A percentile compares a stretch with the other conserved stretches of the same genome.
Evolutionary conservation across 2,888 invertebrate genomes (phyloP).

Genomic region (Ophion costatus): DNA sequence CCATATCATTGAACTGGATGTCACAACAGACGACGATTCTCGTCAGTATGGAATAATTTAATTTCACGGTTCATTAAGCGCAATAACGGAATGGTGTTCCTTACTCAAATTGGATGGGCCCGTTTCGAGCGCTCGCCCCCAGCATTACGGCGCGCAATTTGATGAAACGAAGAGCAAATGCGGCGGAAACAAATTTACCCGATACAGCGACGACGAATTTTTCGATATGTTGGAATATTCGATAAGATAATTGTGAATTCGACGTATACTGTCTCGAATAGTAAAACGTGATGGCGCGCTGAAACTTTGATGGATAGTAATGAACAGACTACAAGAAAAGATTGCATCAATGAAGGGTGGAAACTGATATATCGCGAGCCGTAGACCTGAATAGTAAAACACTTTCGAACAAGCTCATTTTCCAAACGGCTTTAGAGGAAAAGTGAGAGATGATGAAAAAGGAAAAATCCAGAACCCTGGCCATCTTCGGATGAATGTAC

Average conservation of each 20-base stretch:
- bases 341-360: not conserved
- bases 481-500: not conserved
- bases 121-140: not conserved
- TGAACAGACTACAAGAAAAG: not conserved
- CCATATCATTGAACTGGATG: slow-evolving; percentile 17
- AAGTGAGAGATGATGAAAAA: slow-evolving; percentile 3
- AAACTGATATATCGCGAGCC: not conserved
- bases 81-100: slow-evolving; percentile 23
- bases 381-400: not conserved
- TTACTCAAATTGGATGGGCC: slow-evolving; percentile 35
- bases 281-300: not conserved
- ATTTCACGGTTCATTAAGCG: slow-evolving; percentile 62
- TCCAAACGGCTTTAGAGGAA: not conserved
- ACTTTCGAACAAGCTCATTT: not conserved
- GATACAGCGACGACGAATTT: not conserved
- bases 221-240: not conserved
- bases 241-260: not conserved
- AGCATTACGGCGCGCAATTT: slow-evolving; percentile 5
- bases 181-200: not conserved
- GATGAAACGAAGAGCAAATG: slow-evolving; percentile 15
- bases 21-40: slow-evolving; percentile 43
- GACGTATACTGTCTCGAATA: not conserved
- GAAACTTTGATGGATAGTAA: not conserved
- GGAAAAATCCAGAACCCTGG: not conserved
- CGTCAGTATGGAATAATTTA: slow-evolving; percentile 58